A percentile compares a stretch with the other conserved stretches of the same genome.
phyloP scores from a whole-genome alignment of 2,888 invertebrate genomes.

The Oegoconia quadripuncta region DNA sequence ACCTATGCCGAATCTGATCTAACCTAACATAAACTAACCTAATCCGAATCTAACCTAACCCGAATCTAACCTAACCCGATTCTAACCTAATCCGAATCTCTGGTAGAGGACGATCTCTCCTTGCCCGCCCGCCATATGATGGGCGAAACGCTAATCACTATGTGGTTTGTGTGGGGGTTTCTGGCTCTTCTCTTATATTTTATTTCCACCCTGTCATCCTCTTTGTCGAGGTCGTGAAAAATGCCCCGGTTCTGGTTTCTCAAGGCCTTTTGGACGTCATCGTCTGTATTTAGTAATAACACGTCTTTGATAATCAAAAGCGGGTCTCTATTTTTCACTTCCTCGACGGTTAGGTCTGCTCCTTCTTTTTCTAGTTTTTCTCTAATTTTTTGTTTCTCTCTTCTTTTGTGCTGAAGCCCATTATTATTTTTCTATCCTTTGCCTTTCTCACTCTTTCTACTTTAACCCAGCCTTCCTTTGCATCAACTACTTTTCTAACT shows the following conservation, averaged over 20 bases:
- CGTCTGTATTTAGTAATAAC: slow-evolving; percentile 8
- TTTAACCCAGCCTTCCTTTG: background rate
- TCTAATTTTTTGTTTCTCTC: too few relatives aligned
- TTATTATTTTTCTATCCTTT: slow-evolving; percentile 1
- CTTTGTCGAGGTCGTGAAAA: background rate
- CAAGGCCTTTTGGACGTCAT: slow-evolving; percentile 10
- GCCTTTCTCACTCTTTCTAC: background rate
- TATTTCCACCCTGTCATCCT: background rate
- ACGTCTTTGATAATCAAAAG: slow-evolving; percentile 4
- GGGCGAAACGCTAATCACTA: background rate
- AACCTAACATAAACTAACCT: too few relatives aligned
- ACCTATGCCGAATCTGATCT: too few relatives aligned
- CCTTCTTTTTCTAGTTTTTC: background rate
- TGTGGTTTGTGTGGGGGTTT: background rate
- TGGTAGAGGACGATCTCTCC: too few relatives aligned
- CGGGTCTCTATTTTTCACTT: slow-evolving; percentile 6
- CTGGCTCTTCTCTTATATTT: background rate
- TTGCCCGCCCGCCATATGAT: too few relatives aligned
- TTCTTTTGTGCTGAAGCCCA: background rate
- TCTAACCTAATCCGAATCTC: too few relatives aligned
- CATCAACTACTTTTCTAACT: background rate
- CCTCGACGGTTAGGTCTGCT: slow-evolving; percentile 1
- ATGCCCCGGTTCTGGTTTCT: too few relatives aligned
- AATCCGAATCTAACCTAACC: too few relatives aligned
- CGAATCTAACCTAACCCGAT: too few relatives aligned